Conservation (phyloP, 2,113 vertebrate genomes). For the Labeo catla region DNA sequence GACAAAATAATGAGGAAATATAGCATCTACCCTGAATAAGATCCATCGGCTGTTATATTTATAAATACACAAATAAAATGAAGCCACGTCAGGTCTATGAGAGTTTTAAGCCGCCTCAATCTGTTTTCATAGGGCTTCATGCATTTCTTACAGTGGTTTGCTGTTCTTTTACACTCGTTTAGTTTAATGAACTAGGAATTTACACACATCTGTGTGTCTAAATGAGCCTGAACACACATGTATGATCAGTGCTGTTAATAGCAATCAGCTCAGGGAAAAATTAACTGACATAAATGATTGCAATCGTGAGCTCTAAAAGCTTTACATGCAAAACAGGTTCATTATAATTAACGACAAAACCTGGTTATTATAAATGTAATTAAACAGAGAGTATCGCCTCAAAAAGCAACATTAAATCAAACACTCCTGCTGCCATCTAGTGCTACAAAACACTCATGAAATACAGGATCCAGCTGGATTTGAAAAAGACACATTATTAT, state of each 20-base stretch:
- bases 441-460: slow-evolving; percentile 18
- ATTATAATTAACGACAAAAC: slow-evolving; percentile 28
- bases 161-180: not conserved
- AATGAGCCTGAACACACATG: not conserved
- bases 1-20: slow-evolving; percentile 14
- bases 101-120: too few relatives aligned
- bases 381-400: not conserved
- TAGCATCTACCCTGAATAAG: too few relatives aligned
- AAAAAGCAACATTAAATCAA: not conserved
- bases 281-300: slow-evolving; percentile 33
- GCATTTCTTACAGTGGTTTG: not conserved
- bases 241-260: not conserved
- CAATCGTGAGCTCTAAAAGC: not conserved
- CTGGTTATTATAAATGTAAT: not conserved
- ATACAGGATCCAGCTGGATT: not conserved
- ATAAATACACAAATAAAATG: too few relatives aligned
- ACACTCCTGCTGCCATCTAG: slow-evolving; percentile 50
- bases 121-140: not conserved
- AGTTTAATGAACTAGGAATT: not conserved
- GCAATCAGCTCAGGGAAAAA: slow-evolving; percentile 30
- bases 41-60: too few relatives aligned
- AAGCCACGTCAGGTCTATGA: too few relatives aligned
- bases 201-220: not conserved
- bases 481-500: not conserved
- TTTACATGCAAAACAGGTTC: slow-evolving; percentile 15